Evolutionary conservation across 1,140 invertebrate species (phyloP), one percentile per base, ranked within the genome.

Genomic region (Colletes gigas): DNA sequence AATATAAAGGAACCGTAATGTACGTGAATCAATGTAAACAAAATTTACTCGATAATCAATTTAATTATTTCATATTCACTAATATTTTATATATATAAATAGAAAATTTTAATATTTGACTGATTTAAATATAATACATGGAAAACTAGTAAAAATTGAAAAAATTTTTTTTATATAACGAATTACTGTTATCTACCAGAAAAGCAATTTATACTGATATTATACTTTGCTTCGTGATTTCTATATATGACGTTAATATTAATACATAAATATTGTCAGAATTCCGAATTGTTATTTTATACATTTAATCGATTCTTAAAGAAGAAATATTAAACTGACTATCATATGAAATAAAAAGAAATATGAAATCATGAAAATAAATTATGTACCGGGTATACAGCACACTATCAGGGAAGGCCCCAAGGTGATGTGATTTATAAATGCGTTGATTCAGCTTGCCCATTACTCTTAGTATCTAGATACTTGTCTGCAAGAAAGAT

Each of bases 401-500:
- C 92, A 87, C 81, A 91, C 85, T 92, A 91, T 92, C 90, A 90
- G 90, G 83, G 86, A 83, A 90, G 86, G 88, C 89, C 90, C 89
- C 30, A 30, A 30, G 89, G 78, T 90, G 92, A 89, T 92, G 71
- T 8, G 89, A 88, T 92, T 89, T 93, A 93, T 89, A 93, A 93
- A 93, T 86, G 89, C 89, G 92, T 93, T 88, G 93, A 93, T 93
- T 93, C 93, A 83, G 92, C 91, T 91, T 92, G 90, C 81, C 92
- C 92, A 87, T 92, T 93, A 92, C 93, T 90, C 89, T 93, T 93
- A 93, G 92, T 92, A 88, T 93, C 91, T 92, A 93, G 89, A 93
- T 84, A 91, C 85, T 92, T 91, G 81, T 92, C 93, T 93, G 93
- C 55, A 93, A 93, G 90, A 93, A 93, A 93, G 86, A 93, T 90